A percentile compares a stretch with the other conserved stretches of the same genome.
These are phyloP conservation scores for Lordiphosa stackelbergi DNA, from an alignment of 1,140 invertebrate species.

Conservation along the genomic window DNA sequence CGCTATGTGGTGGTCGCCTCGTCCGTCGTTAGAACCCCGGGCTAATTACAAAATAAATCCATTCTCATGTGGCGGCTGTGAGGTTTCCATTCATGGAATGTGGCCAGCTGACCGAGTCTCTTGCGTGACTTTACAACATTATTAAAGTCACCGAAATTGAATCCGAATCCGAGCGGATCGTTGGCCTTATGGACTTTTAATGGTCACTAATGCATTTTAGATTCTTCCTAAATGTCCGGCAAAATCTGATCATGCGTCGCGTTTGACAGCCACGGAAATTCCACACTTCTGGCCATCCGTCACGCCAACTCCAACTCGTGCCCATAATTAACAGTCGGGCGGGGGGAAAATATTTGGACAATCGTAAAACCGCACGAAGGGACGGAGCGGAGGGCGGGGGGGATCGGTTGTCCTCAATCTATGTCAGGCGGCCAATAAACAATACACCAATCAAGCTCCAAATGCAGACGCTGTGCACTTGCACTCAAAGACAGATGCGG, in stretches of 20 bases:
- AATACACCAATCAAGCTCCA: constrained; percentile 68
- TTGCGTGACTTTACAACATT: constrained; percentile 66
- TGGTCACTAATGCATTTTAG: constrained; percentile 59
- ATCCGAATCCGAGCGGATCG: constrained; percentile 3
- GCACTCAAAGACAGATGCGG: constrained; percentile 17
- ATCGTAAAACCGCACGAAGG: constrained; percentile 37
- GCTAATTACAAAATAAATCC: constrained; percentile 32
- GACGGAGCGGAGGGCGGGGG: too few relatives aligned
- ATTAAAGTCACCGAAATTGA: constrained; percentile 33
- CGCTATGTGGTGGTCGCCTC: constrained; percentile 39
- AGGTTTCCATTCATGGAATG: constrained; percentile 19
- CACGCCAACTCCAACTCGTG: constrained; percentile 68
- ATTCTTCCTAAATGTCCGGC: constrained; percentile 18
- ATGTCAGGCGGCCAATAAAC: constrained; percentile 38
- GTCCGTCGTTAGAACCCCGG: too few relatives aligned
- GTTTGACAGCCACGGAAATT: constrained; percentile 2
- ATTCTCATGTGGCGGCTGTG: constrained; percentile 14
- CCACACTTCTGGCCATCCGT: constrained; percentile 15
- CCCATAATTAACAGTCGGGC: constrained; percentile 68
- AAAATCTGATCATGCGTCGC: constrained; percentile 1
- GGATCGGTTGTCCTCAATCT: constrained; percentile 54
- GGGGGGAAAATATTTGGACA: constrained; percentile 67
- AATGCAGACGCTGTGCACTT: constrained; percentile 13
- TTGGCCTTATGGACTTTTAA: constrained; percentile 59
- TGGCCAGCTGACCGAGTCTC: too few relatives aligned